Evolutionary conservation across 2,888 invertebrate species (phyloP), one percentile per base, ranked within the genome.

Genomic region (Silvanus unidentatus): DNA sequence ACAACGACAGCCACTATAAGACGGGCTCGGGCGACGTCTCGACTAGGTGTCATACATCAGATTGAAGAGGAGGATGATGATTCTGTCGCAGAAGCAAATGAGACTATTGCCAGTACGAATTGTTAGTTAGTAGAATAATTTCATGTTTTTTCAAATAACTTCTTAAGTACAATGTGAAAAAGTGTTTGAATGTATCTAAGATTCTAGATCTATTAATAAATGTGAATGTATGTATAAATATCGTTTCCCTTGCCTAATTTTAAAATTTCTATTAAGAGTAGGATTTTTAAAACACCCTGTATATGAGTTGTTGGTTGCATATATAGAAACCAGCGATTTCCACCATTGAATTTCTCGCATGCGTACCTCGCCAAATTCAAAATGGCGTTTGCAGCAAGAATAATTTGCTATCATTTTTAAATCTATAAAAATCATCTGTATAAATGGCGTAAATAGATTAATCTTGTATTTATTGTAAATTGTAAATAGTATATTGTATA

Each of bases 401-500:
- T 56, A 65, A 65, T 58, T 67, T 63, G 61, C 66, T 70, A 68
- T 69, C 69, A 69, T 66, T 69, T 69, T 68, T 68, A 68, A 70
- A 71, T 70, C 80, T 72, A 72, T 74, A 74, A 76, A 75, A 77
- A 80, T 80, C 79, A 76, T 75, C 70, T 71, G 75, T 76, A 76
- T 80, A 77, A 77, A 81, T 81, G 80, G 79, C 79, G 74, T 81
- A 80, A 80, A 73, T 70, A 73, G n/a, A 73, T 71, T 73, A 73
- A 75, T 77, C 75, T 73, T 77, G 75, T 77, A 75, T 75, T 76
- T 77, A 76, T 76, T 80, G 79, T 79, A 79, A 77, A 79, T 81
- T 81, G 81, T 82, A 82, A 78, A 81, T 82, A 81, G 80, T 78
- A 75, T 73, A 72, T 77, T 81, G 81, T 81, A 81, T 77, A 82